These are phyloP conservation scores for Diceros bicornis DNA, from an alignment of 2,797 vertebrate genomes.

Conservation along the genomic window DNA sequence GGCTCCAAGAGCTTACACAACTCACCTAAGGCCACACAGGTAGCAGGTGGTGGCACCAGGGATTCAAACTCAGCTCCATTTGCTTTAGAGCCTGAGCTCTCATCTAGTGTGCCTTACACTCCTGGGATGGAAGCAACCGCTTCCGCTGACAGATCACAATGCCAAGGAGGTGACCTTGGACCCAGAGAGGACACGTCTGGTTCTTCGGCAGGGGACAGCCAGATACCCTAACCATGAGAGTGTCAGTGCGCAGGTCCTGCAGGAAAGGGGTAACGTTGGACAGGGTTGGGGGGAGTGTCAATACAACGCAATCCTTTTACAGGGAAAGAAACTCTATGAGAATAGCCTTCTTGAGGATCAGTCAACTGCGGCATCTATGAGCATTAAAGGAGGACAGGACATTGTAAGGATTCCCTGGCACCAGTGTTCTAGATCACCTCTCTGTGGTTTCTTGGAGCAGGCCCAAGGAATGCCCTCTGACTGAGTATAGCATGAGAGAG, in stretches of 20 bases:
- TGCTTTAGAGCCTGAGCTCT: not conserved
- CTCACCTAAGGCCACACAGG: not conserved
- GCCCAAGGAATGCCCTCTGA: not conserved
- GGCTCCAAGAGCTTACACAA: not conserved
- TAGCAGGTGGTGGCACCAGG: not conserved
- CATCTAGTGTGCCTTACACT: not conserved
- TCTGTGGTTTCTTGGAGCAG: not conserved
- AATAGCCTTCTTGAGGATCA: not conserved
- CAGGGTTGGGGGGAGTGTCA: not conserved
- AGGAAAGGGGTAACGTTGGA: not conserved
- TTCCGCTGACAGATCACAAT: not conserved
- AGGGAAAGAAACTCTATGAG: not conserved
- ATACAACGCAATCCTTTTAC: not conserved
- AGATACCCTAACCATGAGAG: not conserved
- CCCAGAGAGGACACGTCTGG: conserved; percentile 19
- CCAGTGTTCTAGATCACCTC: not conserved
- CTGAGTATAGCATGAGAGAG: not conserved
- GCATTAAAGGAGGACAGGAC: not conserved
- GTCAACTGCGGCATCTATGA: not conserved
- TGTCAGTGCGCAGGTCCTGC: not conserved
- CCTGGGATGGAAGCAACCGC: not conserved
- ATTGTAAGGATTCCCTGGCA: not conserved
- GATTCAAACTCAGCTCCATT: not conserved
- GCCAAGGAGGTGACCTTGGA: not conserved
- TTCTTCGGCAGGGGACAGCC: not conserved